phyloP scores from a whole-genome alignment of 2,797 vertebrate genomes.

The Saguinus oedipus region DNA sequence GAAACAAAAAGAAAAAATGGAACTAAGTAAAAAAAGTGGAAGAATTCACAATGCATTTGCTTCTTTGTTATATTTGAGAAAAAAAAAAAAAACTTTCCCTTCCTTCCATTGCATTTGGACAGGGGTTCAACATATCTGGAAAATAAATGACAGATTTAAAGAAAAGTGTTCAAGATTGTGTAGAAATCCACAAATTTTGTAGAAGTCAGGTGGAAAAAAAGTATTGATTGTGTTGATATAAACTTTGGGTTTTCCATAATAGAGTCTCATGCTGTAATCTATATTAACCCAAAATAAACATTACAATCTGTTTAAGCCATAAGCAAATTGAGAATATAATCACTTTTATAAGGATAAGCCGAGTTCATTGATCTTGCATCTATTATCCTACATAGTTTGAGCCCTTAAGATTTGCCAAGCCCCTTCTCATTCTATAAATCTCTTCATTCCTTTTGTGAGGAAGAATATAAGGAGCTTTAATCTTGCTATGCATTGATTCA shows the following conservation, averaged over 20 bases:
- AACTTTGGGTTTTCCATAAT: no score
- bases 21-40: constrained; percentile 10
- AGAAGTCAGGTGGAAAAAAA: no score
- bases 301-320: not conserved
- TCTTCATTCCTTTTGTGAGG: not conserved
- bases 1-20: not conserved
- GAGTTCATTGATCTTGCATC: not conserved
- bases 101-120: not conserved
- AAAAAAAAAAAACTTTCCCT: not conserved
- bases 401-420: not conserved
- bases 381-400: not conserved
- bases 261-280: no score
- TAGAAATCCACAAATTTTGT: no score
- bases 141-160: not conserved
- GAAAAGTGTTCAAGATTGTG: not conserved
- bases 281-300: no score
- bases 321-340: not conserved
- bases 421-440: not conserved
- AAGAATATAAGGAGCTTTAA: not conserved
- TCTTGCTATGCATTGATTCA: not conserved
- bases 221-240: no score
- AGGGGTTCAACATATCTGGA: not conserved
- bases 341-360: not conserved
- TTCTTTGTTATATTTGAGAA: not conserved
- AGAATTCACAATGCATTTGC: not conserved